A percentile compares a stretch with the other conserved stretches of the same genome.
Conservation (phyloP, 2,113 vertebrate genomes). For the Bombycilla garrulus region DNA sequence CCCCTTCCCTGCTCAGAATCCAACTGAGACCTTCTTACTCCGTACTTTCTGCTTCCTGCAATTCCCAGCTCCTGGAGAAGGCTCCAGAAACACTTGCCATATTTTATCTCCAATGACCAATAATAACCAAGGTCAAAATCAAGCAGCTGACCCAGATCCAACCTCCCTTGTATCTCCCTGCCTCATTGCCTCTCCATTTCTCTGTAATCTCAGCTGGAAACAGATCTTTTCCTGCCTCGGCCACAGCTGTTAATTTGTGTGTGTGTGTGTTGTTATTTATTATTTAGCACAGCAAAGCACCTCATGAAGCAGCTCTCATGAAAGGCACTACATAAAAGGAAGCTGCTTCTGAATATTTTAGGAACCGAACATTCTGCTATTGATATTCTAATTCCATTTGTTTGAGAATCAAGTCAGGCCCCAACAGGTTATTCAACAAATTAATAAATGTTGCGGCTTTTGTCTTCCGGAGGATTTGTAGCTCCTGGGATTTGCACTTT, state of each 20-base stretch:
- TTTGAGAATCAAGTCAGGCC: constrained; percentile 53
- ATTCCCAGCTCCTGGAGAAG: background rate
- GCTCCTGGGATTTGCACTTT: constrained; percentile 51
- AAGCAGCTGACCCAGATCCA: constrained; percentile 61
- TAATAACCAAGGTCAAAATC: constrained; percentile 55
- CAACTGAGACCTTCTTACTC: background rate
- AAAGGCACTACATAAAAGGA: constrained; percentile 54
- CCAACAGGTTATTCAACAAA: constrained; percentile 64
- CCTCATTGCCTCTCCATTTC: constrained; percentile 59
- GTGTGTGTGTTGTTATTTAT: constrained; percentile 64
- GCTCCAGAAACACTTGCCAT: background rate
- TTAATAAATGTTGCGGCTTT: constrained; percentile 57
- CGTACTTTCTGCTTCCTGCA: background rate
- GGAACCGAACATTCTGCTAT: background rate
- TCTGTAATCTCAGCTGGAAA: constrained; percentile 30
- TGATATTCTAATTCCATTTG: constrained; percentile 58
- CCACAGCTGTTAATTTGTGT: constrained; percentile 45
- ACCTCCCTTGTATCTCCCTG: constrained; percentile 55
- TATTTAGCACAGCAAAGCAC: constrained; percentile 62
- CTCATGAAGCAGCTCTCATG: constrained; percentile 36
- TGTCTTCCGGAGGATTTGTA: constrained; percentile 36
- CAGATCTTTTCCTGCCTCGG: constrained; percentile 1
- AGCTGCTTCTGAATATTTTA: constrained; percentile 55
- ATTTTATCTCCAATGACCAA: constrained; percentile 55
- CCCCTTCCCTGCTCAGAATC: background rate